Evolutionary conservation across 2,797 vertebrate genomes (phyloP), one percentile per base, ranked within the genome.

Genomic region (Labeo calbasu): DNA sequence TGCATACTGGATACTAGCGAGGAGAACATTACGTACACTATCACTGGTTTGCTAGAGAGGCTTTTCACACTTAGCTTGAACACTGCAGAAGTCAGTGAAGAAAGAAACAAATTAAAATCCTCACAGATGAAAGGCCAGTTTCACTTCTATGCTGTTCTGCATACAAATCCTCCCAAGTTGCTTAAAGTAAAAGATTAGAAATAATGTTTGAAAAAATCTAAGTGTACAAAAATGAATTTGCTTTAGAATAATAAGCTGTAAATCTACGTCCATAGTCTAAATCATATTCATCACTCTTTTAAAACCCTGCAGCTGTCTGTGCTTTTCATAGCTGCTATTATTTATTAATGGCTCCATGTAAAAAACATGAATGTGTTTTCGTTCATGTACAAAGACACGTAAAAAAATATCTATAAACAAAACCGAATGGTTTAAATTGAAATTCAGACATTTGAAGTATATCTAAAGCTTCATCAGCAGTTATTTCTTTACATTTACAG

Each of bases 351-450:
- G 17, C 40, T 48, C 51, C 70, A 72, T 84, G 57, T 81, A 36
- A 81, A 86, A 86, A 79, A 76, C 40, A 79, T 51, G 17, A 87
- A 72, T 81, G 71, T 51, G 72, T 81, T 84, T 84, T 86, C 28
- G 4, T 77, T 66, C 28, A 13, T 32, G 65, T 36, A 59, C 50
- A 57, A 21, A 51, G 43, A 40, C 17, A 21, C 13, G 14, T 4
- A 77, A 50, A 73, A 59, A 53, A 5, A 61, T 25, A 68, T 25
- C 25, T 32, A 19, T 19, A n/a, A 36, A 71, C 78, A 50, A 40
- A 71, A 1, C 25, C 4, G 21, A 6, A 4, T 13, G n/a, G 2
- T 77, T 66, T 63, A 28, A 32, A 32, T 14, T 3, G 4, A 8
- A 28, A 77, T 28, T 17, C 32, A 66, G 11, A 17, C 36, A 19